Conservation (phyloP, 1,140 invertebrate species). For the Heliconius hewitsoni region DNA sequence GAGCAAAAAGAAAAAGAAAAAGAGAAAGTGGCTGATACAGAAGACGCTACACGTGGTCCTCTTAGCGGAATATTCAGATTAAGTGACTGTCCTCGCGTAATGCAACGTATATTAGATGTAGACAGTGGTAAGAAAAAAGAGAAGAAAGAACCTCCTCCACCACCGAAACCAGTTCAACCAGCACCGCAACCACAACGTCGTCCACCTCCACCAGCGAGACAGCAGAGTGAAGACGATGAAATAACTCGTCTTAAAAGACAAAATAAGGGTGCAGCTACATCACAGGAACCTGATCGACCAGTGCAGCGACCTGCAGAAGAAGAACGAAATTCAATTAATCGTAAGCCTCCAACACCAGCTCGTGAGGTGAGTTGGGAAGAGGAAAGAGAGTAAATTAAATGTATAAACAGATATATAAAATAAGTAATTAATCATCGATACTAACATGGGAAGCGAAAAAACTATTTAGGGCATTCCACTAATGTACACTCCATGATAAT, state of each 20-base stretch:
- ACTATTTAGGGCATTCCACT: slow-evolving; percentile 76
- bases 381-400: slow-evolving; percentile 65
- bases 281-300: slow-evolving; percentile 75
- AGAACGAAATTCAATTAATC: slow-evolving; percentile 78
- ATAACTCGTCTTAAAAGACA: slow-evolving; percentile 93
- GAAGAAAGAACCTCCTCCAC: slow-evolving; percentile 83
- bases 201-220: slow-evolving; percentile 82
- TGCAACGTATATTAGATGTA: slow-evolving; percentile 92
- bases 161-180: slow-evolving; percentile 81
- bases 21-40: slow-evolving; percentile 92
- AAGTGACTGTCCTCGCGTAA: slow-evolving; percentile 93
- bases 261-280: slow-evolving; percentile 88
- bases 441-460: slow-evolving; percentile 73
- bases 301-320: slow-evolving; percentile 78
- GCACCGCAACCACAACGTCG: slow-evolving; percentile 75
- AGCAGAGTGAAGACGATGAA: slow-evolving; percentile 94
- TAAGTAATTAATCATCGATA: slow-evolving; percentile 75
- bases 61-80: slow-evolving; percentile 94
- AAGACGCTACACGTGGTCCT: slow-evolving; percentile 93
- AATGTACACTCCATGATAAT: slow-evolving; percentile 77
- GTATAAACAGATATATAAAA: slow-evolving; percentile 49
- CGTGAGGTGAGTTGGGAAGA: slow-evolving; percentile 87
- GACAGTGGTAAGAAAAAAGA: slow-evolving; percentile 90
- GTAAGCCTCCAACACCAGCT: slow-evolving; percentile 83
- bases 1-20: slow-evolving; percentile 85